These are phyloP conservation scores for Chymomyza fuscimana DNA, from an alignment of 2,888 invertebrate species.

Conservation along the genomic window DNA sequence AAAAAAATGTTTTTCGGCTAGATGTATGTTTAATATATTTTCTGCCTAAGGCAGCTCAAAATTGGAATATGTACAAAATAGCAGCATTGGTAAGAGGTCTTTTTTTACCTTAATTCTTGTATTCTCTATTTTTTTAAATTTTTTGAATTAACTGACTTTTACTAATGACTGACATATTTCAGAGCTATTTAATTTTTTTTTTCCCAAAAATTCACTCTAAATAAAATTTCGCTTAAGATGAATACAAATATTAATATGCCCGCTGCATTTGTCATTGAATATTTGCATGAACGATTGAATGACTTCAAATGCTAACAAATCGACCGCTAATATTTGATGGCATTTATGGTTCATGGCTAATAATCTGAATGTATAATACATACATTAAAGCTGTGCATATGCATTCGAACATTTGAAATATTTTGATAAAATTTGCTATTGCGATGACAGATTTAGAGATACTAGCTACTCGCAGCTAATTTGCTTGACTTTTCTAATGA, in stretches of 20 bases:
- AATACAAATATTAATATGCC: not conserved
- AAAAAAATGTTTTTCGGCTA: no score
- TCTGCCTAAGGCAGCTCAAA: no score
- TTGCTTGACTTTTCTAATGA: not conserved
- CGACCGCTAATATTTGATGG: conserved; percentile 14
- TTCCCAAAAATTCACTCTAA: no score
- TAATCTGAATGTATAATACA: not conserved
- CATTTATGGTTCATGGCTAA: conserved; percentile 20
- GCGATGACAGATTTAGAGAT: not conserved
- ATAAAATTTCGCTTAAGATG: no score
- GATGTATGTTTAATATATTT: no score
- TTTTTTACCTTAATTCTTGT: no score
- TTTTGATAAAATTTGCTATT: not conserved
- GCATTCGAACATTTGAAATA: not conserved
- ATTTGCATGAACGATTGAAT: conserved; percentile 7
- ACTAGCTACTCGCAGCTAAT: not conserved
- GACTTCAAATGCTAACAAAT: not conserved
- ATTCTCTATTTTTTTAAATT: no score
- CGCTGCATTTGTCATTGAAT: conserved; percentile 13
- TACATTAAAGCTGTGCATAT: not conserved
- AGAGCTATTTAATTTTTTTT: no score
- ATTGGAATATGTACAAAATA: no score
- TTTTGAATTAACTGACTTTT: no score
- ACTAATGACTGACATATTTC: no score
- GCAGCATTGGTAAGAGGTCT: no score